Evolutionary conservation across 2,888 invertebrate species (phyloP).

Genomic region (Cartodere bifasciata): DNA sequence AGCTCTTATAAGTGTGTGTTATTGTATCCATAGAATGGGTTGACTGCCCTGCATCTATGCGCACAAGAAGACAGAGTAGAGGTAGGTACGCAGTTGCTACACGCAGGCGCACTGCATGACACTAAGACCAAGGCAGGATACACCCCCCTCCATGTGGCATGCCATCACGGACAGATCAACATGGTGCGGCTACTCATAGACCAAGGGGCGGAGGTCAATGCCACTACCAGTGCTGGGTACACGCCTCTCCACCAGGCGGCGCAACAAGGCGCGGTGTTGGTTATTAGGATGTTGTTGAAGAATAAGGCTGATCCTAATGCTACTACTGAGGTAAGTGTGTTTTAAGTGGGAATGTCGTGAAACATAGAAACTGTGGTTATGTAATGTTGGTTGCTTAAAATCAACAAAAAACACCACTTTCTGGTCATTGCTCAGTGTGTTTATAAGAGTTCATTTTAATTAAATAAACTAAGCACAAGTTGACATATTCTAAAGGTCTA

Average conservation of each 20-base stretch:
- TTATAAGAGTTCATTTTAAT: no score
- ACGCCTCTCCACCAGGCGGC: constrained; percentile 97
- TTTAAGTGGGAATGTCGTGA: no score
- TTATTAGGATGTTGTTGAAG: constrained; percentile 83
- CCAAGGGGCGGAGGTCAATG: constrained; percentile 77
- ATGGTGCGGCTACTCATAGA: constrained; percentile 84
- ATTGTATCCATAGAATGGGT: constrained; percentile 77
- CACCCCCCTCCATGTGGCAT: constrained; percentile 92
- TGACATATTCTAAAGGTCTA: no score
- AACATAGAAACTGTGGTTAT: no score
- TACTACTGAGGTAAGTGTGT: constrained; percentile 82
- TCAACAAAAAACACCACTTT: no score
- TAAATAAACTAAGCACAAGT: no score
- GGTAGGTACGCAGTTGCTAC: constrained; percentile 69
- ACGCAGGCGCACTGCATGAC: constrained; percentile 62
- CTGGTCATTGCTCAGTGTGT: no score
- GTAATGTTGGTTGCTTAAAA: no score
- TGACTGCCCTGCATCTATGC: constrained; percentile 89
- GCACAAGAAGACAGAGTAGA: constrained; percentile 87
- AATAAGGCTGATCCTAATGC: constrained; percentile 92
- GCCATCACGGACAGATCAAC: constrained; percentile 90
- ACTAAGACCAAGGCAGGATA: constrained; percentile 76
- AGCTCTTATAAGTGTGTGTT: no score
- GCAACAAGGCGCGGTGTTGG: constrained; percentile 94
- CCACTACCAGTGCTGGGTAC: constrained; percentile 67